Conservation (phyloP, 2,888 invertebrate species). For the Cryptocephalus moraei region DNA sequence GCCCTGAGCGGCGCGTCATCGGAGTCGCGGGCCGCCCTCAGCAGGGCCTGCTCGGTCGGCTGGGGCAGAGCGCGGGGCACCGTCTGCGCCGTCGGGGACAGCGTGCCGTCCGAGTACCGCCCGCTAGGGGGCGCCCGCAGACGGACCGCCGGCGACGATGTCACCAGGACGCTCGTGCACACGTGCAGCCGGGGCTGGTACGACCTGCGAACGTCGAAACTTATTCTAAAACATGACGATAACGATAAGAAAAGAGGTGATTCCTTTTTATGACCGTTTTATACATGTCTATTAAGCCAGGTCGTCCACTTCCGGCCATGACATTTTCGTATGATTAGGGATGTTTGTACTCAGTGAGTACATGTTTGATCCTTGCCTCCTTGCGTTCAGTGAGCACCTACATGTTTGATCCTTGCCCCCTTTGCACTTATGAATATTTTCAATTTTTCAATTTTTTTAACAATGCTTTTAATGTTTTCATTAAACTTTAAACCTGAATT, state of each 20-base stretch:
- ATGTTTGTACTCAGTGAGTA: neutral
- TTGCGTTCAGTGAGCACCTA: too few relatives aligned
- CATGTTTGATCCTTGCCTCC: too few relatives aligned
- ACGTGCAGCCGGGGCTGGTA: neutral
- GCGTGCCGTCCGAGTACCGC: conserved; percentile 34
- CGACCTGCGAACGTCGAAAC: neutral
- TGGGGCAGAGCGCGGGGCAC: conserved; percentile 29
- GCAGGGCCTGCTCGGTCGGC: conserved; percentile 34
- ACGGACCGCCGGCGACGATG: conserved; percentile 30
- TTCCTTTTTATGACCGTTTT: too few relatives aligned
- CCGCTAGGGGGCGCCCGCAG: conserved; percentile 34
- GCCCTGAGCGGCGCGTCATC: conserved; percentile 40
- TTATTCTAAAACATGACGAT: too few relatives aligned
- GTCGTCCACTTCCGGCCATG: neutral
- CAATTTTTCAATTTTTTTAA: too few relatives aligned
- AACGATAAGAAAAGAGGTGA: neutral
- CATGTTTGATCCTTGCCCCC: too few relatives aligned
- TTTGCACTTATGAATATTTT: too few relatives aligned
- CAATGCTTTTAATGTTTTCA: too few relatives aligned
- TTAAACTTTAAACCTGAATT: too few relatives aligned
- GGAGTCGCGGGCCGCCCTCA: conserved; percentile 45
- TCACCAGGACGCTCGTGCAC: conserved; percentile 21
- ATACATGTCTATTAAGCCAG: too few relatives aligned
- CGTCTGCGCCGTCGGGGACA: conserved; percentile 36
- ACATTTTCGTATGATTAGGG: neutral